Percentiles rank a stretch among this genome's conserved stretches.
These are phyloP conservation scores for Mythimna impura DNA, from an alignment of 2,888 invertebrate genomes.

Conservation along the genomic window DNA sequence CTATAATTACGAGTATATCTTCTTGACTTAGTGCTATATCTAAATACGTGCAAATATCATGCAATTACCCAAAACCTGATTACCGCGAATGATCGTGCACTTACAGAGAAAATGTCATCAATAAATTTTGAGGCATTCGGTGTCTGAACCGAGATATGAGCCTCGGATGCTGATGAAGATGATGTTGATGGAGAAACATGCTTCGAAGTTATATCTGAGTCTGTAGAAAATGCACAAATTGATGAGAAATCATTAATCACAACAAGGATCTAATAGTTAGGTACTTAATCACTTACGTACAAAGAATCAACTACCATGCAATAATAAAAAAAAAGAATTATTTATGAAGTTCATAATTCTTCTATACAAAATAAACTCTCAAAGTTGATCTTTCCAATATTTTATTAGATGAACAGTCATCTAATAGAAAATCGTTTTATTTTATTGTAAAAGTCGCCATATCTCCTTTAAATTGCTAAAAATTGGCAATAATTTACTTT, in stretches of 20 bases:
- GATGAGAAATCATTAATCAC: slow-evolving; percentile 28
- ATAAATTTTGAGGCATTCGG: slow-evolving; percentile 84
- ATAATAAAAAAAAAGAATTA: slow-evolving; percentile 4
- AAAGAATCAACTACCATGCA: background rate
- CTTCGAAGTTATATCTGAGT: slow-evolving; percentile 79
- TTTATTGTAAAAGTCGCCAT: slow-evolving; percentile 33
- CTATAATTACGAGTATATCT: too few species aligned
- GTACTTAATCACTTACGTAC: background rate
- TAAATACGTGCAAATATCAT: slow-evolving; percentile 2
- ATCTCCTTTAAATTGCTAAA: slow-evolving; percentile 36
- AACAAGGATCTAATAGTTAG: background rate
- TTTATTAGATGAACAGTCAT: slow-evolving; percentile 9
- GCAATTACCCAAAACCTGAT: slow-evolving; percentile 18
- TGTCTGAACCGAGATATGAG: slow-evolving; percentile 83
- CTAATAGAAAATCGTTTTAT: slow-evolving; percentile 26
- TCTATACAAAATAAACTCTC: background rate
- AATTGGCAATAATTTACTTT: slow-evolving; percentile 35
- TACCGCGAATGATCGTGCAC: slow-evolving; percentile 73
- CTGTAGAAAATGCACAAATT: slow-evolving; percentile 67
- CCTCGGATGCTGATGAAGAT: slow-evolving; percentile 80
- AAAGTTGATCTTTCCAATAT: background rate
- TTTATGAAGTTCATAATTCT: background rate
- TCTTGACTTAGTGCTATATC: background rate
- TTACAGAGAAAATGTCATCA: slow-evolving; percentile 87
- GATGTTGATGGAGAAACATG: slow-evolving; percentile 79